Percentiles rank a stretch among this genome's conserved stretches.
phyloP scores from a whole-genome alignment of 1,140 invertebrate species.

The Zaprionus lachaisei region DNA sequence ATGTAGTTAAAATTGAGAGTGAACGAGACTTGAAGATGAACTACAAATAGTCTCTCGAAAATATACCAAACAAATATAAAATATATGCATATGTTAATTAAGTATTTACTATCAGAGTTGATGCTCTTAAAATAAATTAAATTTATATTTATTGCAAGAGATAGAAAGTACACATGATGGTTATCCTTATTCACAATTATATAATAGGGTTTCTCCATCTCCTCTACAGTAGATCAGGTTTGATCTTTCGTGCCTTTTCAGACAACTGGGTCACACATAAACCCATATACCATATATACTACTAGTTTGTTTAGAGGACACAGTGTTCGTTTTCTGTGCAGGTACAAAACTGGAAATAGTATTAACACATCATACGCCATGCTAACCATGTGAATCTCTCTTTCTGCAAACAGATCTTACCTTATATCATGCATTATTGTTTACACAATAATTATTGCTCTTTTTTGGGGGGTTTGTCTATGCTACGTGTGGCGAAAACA shows the following conservation, averaged over 20 bases:
- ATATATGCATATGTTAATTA: too few species aligned
- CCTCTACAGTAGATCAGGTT: too few species aligned
- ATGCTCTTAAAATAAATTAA: background rate
- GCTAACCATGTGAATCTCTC: background rate
- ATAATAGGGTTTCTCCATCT: too few species aligned
- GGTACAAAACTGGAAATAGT: constrained; percentile 6
- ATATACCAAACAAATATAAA: background rate
- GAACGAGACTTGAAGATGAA: constrained; percentile 15
- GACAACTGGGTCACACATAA: background rate
- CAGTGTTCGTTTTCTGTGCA: background rate
- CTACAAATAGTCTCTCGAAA: background rate
- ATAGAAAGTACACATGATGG: background rate
- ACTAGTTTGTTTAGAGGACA: background rate
- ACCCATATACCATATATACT: background rate
- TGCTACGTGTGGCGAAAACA: background rate
- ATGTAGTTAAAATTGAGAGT: constrained; percentile 23
- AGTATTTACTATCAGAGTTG: background rate
- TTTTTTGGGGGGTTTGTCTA: constrained; percentile 22
- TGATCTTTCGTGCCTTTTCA: background rate
- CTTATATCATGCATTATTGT: constrained; percentile 1
- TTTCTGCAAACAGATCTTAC: background rate
- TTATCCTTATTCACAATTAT: too few species aligned
- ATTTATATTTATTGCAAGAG: background rate
- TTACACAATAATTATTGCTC: background rate
- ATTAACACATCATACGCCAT: constrained; percentile 15